Conservation (phyloP, 2,888 invertebrate species). For the Hermodice carunculata region DNA sequence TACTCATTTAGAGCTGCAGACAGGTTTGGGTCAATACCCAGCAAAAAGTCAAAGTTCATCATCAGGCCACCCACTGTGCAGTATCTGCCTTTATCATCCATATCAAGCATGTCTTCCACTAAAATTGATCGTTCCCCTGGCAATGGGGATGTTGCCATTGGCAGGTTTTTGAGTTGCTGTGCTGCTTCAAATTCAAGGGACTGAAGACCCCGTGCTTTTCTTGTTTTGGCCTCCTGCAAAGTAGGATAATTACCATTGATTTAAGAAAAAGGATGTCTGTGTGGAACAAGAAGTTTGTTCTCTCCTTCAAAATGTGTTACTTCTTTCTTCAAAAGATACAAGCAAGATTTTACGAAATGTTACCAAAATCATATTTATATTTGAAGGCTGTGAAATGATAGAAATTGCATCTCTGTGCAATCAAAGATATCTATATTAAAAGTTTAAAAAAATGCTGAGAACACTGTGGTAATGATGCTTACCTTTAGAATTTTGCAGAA, state of each 20-base stretch:
- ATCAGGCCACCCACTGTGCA: conserved; percentile 38
- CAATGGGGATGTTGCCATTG: conserved; percentile 23
- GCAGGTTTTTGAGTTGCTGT: conserved; percentile 27
- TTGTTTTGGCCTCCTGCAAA: conserved; percentile 39
- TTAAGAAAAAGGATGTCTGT: too few relatives aligned
- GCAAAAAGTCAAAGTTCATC: conserved; percentile 47
- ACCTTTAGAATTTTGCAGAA: conserved; percentile 52
- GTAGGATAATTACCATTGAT: not conserved
- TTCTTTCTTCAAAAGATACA: too few relatives aligned
- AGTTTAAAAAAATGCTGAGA: not conserved
- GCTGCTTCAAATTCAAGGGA: conserved; percentile 38
- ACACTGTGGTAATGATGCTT: conserved; percentile 6
- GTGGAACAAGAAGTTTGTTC: too few relatives aligned
- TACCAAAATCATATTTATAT: too few relatives aligned
- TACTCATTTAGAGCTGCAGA: too few relatives aligned
- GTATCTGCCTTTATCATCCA: conserved; percentile 11
- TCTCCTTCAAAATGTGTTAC: too few relatives aligned
- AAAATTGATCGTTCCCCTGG: conserved; percentile 45
- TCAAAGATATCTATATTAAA: not conserved
- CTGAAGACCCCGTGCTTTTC: conserved; percentile 31
- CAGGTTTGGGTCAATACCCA: too few relatives aligned
- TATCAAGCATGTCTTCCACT: conserved; percentile 34
- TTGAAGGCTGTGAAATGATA: too few relatives aligned
- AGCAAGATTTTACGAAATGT: not conserved
- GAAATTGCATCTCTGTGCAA: too few relatives aligned